Evolutionary conservation across 1,140 invertebrate species (phyloP).

Genomic region (Palaemon carinicauda): DNA sequence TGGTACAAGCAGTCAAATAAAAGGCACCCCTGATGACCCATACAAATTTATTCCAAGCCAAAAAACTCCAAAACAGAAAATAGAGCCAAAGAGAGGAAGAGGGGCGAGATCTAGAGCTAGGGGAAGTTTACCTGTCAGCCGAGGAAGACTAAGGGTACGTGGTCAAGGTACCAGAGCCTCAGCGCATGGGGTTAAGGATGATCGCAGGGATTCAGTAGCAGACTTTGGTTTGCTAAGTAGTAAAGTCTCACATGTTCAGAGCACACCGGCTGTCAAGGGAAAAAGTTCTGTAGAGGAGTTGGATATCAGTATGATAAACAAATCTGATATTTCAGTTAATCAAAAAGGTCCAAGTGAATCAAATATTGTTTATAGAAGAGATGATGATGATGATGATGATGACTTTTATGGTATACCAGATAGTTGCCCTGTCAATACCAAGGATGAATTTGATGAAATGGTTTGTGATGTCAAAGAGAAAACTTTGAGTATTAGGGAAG

Average conservation of each 20-base stretch:
- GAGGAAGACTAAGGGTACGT: constrained; percentile 7
- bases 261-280: constrained; percentile 1
- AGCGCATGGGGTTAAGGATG: not conserved
- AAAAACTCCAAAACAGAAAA: constrained; percentile 8
- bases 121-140: not conserved
- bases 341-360: constrained; percentile 1
- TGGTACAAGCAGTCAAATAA: not conserved
- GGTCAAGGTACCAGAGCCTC: not conserved
- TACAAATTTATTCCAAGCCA: constrained; percentile 41
- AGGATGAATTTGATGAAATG: constrained; percentile 38
- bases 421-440: constrained; percentile 34
- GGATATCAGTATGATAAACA: constrained; percentile 11
- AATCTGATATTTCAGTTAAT: not conserved
- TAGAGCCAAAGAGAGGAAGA: not conserved
- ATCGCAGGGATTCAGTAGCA: not conserved
- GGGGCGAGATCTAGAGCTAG: not conserved
- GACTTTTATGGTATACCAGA: constrained; percentile 18
- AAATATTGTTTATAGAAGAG: not conserved
- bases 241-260: not conserved
- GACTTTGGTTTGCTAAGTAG: not conserved
- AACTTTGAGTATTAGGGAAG: not conserved
- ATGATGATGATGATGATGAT: constrained; percentile 2
- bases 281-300: not conserved
- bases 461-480: constrained; percentile 20
- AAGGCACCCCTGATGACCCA: constrained; percentile 9